Evolutionary conservation across 2,113 vertebrate genomes (phyloP), one percentile per base, ranked within the genome.

Genomic region (Daubentonia madagascariensis): DNA sequence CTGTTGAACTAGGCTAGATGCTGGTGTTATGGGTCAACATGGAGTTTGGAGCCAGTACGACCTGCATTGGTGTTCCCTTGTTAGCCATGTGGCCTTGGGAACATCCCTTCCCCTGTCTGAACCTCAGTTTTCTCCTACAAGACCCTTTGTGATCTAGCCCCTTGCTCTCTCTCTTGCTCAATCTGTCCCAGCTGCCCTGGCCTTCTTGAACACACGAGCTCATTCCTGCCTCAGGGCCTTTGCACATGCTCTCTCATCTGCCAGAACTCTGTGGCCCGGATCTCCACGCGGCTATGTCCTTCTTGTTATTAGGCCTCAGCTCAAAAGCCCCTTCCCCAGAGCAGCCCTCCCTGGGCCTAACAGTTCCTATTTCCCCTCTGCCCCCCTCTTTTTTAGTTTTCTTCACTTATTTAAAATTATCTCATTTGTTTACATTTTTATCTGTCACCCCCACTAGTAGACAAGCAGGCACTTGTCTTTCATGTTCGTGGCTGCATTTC

Each of bases 191-290:
- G 48, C 48, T 30, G 0, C 73, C 18, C 52, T 80, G 28, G 23
- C 61, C 68, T 91, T 65, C 52, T 17, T 32, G 57, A 67, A 65
- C 73, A 54, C 12, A 6, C 54, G 22, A 3, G 37, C 22, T 30
- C 65, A 43, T 12, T 57, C 12, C 37, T 61, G 83, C 78, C 94
- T 7, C 92, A 84, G 95, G 89, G 65, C 54, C 92, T 97, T 95
- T 65, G 78, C 67, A 88, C 48, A 0, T 4, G n/a, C 22, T 54
- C 45, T 65, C 43, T 52, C 32, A 22, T 11, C 45, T 35, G 20
- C 67, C 43, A 32, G 63, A 57, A 4, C 28, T 17, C 43, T 75
- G 65, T 35, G 5, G 10, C 54, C 43, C 48, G 25, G 40, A 4
- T 37, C 17, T 54, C 37, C 57, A 18, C 0, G 0, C 0, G 40